Evolutionary conservation across 64 coral and sea anemone species (phyloP).

Genomic region (Pocillopora verrucosa): DNA sequence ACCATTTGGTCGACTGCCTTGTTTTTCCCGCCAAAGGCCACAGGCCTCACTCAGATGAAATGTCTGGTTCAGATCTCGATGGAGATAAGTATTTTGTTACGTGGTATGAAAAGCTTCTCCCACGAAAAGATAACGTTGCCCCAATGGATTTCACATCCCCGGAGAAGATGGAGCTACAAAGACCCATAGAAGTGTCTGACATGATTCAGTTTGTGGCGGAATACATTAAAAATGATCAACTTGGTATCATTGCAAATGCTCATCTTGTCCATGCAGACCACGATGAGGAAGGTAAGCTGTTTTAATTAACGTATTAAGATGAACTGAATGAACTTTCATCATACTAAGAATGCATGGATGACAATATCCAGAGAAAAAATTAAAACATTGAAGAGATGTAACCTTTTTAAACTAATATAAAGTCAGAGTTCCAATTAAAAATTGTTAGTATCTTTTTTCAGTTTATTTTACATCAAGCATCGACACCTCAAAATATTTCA

Average conservation of each 20-base stretch:
- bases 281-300: conserved; percentile 47
- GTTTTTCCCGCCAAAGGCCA: conserved; percentile 81
- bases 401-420: too few species aligned
- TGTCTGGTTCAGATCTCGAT: conserved; percentile 87
- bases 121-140: conserved; percentile 41
- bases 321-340: too few species aligned
- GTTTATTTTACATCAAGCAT: too few species aligned
- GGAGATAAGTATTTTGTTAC: conserved; percentile 91
- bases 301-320: background rate
- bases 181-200: conserved; percentile 63
- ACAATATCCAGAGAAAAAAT: too few species aligned
- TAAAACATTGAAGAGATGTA: too few species aligned
- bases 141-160: conserved; percentile 82
- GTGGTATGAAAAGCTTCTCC: conserved; percentile 58
- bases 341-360: too few species aligned
- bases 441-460: too few species aligned
- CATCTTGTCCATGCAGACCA: conserved; percentile 78
- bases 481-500: too few species aligned
- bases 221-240: conserved; percentile 89
- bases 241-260: conserved; percentile 81
- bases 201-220: conserved; percentile 88
- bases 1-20: conserved; percentile 71
- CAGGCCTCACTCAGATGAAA: conserved; percentile 81
- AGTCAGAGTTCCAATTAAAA: too few species aligned
- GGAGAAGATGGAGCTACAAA: conserved; percentile 43